A percentile compares a stretch with the other conserved stretches of the same genome.
phyloP scores from a whole-genome alignment of 1,140 invertebrate genomes.

The Pogonomyrmex barbatus region DNA sequence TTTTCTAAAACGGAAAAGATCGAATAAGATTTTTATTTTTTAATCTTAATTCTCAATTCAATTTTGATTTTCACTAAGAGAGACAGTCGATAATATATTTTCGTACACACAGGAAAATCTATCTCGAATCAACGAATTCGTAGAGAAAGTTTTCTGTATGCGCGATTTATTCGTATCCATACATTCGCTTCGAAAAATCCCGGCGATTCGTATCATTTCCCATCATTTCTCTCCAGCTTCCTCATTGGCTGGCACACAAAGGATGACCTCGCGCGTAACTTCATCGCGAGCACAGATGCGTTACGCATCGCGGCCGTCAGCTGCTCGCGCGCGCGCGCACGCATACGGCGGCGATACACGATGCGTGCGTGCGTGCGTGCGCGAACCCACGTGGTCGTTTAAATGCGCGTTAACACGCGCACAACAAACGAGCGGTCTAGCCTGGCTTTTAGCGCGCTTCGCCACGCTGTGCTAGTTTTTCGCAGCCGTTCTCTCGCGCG shows the following conservation, averaged over 20 bases:
- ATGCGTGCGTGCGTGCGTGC: conserved; percentile 29
- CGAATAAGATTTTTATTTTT: background rate
- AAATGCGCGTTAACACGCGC: conserved; percentile 52
- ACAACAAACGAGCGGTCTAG: conserved; percentile 37
- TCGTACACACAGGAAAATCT: background rate
- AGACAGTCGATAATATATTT: background rate
- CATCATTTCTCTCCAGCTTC: background rate
- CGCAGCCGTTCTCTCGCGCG: conserved; percentile 50
- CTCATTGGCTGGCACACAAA: conserved; percentile 28
- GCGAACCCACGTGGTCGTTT: conserved; percentile 67
- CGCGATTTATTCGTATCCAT: background rate
- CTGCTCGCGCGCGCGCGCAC: conserved; percentile 48
- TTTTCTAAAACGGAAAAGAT: background rate
- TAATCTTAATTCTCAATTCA: background rate
- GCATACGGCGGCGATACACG: background rate
- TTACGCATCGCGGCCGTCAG: conserved; percentile 54
- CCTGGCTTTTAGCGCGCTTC: conserved; percentile 49
- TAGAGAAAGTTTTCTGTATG: background rate
- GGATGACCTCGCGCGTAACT: conserved; percentile 23
- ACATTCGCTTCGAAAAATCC: background rate
- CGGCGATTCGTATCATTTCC: background rate
- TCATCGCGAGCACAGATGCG: conserved; percentile 36
- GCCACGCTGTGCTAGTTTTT: conserved; percentile 66
- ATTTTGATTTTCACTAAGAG: background rate
- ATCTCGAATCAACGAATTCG: background rate